Percentiles rank a stretch among this genome's conserved stretches.
Conservation (phyloP, 2,797 vertebrate species). For the Hydrophis major region DNA sequence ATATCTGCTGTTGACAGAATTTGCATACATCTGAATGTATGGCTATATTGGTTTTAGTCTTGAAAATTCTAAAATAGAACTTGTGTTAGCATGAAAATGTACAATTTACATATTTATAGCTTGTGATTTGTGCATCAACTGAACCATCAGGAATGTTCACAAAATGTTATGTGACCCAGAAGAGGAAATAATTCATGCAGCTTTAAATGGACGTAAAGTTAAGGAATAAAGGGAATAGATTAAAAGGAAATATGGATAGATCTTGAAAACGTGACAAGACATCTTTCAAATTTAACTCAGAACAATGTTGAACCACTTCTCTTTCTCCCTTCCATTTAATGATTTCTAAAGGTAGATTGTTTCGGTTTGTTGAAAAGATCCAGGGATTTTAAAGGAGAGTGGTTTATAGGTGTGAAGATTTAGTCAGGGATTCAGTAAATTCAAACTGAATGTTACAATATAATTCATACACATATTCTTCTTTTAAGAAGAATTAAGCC, state of each 20-base stretch:
- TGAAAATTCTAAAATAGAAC: constrained; percentile 35
- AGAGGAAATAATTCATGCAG: constrained; percentile 47
- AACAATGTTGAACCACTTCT: constrained; percentile 26
- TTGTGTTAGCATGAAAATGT: constrained; percentile 53
- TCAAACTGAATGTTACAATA: background rate
- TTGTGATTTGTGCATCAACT: constrained; percentile 59
- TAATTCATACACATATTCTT: background rate
- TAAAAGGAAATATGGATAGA: constrained; percentile 46
- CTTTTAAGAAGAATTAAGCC: background rate
- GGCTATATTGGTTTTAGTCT: constrained; percentile 24
- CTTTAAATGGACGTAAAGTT: constrained; percentile 56
- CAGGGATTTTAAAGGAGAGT: background rate
- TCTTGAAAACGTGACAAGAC: constrained; percentile 38
- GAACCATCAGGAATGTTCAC: constrained; percentile 58
- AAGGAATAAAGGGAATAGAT: constrained; percentile 62
- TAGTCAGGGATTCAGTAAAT: background rate
- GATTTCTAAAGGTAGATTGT: constrained; percentile 25
- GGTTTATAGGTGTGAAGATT: background rate
- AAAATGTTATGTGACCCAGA: constrained; percentile 59
- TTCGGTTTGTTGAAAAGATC: background rate
- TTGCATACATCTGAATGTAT: background rate
- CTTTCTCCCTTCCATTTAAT: background rate
- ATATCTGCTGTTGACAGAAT: constrained; percentile 19
- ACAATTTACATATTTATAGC: constrained; percentile 68
- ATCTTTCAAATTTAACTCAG: constrained; percentile 34